These are phyloP conservation scores for Drosophila rhopaloa DNA, from an alignment of 1,140 invertebrate species.

Conservation along the genomic window DNA sequence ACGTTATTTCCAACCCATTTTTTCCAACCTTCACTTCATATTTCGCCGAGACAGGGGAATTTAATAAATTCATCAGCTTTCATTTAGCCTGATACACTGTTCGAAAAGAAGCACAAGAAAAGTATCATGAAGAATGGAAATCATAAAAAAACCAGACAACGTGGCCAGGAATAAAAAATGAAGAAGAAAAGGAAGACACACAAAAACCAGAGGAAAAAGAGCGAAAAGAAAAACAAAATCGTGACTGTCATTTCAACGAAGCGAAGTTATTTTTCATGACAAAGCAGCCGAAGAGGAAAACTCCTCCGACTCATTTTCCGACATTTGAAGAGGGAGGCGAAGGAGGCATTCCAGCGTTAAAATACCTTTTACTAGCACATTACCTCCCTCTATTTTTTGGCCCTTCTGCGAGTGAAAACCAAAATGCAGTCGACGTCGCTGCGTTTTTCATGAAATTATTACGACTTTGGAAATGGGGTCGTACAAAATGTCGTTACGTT, in stretches of 20 bases:
- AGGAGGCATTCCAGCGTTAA: slow-evolving; percentile 71
- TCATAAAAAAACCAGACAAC: slow-evolving; percentile 34
- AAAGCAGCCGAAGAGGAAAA: slow-evolving; percentile 66
- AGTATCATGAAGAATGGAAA: slow-evolving; percentile 46
- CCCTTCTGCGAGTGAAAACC: slow-evolving; percentile 1
- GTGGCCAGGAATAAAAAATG: slow-evolving; percentile 35
- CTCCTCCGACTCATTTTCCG: slow-evolving; percentile 44
- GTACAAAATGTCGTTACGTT: slow-evolving; percentile 78
- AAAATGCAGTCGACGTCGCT: slow-evolving; percentile 61
- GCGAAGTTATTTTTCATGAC: slow-evolving; percentile 82
- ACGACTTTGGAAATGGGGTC: slow-evolving; percentile 78
- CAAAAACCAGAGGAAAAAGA: slow-evolving; percentile 22
- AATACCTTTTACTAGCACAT: slow-evolving; percentile 82
- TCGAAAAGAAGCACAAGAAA: slow-evolving; percentile 16
- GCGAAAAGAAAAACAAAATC: slow-evolving; percentile 55
- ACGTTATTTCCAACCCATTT: slow-evolving; percentile 1
- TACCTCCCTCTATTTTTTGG: slow-evolving; percentile 15
- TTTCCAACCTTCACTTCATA: background rate
- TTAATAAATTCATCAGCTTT: slow-evolving; percentile 82
- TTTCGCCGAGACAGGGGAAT: slow-evolving; percentile 38
- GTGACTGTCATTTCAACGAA: slow-evolving; percentile 82
- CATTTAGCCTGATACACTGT: slow-evolving; percentile 70
- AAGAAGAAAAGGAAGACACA: slow-evolving; percentile 15
- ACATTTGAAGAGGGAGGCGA: background rate
- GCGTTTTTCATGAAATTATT: slow-evolving; percentile 82